Evolutionary conservation across 2,797 vertebrate species (phyloP).

Genomic region (Sarcoramphus papa): DNA sequence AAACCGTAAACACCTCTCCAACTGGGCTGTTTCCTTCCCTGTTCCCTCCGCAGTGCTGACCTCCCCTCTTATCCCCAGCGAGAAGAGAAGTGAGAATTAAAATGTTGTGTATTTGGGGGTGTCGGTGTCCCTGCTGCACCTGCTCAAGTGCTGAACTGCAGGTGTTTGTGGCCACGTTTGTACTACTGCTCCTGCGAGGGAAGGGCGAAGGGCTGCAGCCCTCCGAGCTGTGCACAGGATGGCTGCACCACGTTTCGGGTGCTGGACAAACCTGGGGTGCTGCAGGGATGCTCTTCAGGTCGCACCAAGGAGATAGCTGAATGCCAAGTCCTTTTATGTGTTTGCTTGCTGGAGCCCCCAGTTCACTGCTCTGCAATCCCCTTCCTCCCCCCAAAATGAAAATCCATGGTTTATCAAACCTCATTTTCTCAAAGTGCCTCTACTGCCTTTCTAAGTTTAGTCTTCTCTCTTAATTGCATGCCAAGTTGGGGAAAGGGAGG

Average conservation of each 20-base stretch:
- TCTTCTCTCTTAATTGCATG: conserved; percentile 18
- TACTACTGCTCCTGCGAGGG: not conserved
- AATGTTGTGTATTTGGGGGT: not conserved
- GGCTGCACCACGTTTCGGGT: accelerated
- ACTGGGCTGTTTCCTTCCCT: conserved; percentile 44
- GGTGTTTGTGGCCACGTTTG: not conserved
- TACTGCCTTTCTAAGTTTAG: conserved; percentile 35
- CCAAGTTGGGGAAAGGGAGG: not conserved
- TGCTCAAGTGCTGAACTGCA: not conserved
- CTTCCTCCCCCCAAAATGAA: not conserved
- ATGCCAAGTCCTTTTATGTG: accelerated
- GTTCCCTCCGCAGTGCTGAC: not conserved
- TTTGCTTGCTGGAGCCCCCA: not conserved
- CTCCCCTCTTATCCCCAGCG: not conserved
- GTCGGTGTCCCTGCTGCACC: not conserved
- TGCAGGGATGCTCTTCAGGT: not conserved
- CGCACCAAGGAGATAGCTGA: not conserved
- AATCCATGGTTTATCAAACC: not conserved
- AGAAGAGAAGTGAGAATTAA: conserved; percentile 55
- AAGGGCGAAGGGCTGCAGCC: not conserved
- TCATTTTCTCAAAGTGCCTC: conserved; percentile 11
- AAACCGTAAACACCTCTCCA: conserved; percentile 47
- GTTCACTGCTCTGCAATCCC: not conserved
- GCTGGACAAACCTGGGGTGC: not conserved
- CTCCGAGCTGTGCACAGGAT: accelerated